Evolutionary conservation across 1,140 invertebrate species (phyloP).

Genomic region (Cephus cinctus): DNA sequence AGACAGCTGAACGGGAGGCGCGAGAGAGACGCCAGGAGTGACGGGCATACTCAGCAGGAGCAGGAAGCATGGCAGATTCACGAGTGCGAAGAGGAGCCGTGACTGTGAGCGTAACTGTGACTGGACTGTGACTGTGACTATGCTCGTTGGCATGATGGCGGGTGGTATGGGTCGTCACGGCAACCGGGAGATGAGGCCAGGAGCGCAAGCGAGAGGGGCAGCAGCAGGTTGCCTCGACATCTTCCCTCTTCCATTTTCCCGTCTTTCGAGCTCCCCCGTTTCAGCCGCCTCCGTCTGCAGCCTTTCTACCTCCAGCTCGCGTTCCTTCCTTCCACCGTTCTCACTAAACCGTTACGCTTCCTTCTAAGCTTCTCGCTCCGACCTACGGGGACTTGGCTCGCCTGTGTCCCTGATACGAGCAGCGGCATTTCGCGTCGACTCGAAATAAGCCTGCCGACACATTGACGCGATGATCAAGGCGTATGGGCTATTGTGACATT

Average conservation of each 20-base stretch:
- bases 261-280: background rate
- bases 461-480: too few species aligned
- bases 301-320: background rate
- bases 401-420: too few species aligned
- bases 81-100: background rate
- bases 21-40: too few species aligned
- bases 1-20: background rate
- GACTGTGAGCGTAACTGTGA: background rate
- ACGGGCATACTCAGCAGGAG: too few species aligned
- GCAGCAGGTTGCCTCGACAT: too few species aligned
- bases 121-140: conserved; percentile 28
- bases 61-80: background rate
- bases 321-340: background rate
- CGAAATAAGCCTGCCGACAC: too few species aligned
- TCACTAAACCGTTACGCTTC: conserved; percentile 5
- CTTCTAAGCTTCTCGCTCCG: background rate
- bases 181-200: conserved; percentile 23
- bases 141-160: conserved; percentile 27
- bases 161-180: conserved; percentile 29
- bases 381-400: too few species aligned
- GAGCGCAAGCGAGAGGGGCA: background rate
- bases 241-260: background rate
- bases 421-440: too few species aligned
- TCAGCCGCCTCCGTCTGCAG: too few species aligned
- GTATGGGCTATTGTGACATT: conserved; percentile 7